Conservation (phyloP, 2,113 vertebrate species). For the Nyctibius bracteatus region DNA sequence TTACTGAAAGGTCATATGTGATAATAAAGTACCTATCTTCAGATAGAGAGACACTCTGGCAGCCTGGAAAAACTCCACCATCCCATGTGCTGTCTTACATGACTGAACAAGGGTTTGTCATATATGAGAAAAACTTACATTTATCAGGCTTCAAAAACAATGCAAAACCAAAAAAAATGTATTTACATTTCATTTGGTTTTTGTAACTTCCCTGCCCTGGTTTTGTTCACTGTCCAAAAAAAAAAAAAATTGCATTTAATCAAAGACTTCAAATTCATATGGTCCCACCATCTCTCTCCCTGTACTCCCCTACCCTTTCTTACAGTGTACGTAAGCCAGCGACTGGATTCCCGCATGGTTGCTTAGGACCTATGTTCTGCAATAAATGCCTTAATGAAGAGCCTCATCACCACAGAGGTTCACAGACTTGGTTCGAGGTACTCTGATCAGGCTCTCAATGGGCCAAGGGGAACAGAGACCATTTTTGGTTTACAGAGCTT, state of each 20-base stretch:
- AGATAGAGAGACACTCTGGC: neutral
- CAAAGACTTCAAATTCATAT: neutral
- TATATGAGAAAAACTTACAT: neutral
- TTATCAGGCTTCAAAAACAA: neutral
- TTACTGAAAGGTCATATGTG: neutral
- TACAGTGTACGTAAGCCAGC: neutral
- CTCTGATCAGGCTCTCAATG: neutral
- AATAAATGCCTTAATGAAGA: neutral
- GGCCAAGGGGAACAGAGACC: neutral
- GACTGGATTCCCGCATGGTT: neutral
- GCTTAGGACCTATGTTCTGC: neutral
- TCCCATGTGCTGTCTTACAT: neutral
- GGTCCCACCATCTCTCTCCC: neutral
- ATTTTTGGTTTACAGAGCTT: neutral
- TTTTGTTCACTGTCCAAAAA: neutral
- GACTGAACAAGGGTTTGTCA: neutral
- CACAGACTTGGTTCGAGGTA: neutral
- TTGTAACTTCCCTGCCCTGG: neutral
- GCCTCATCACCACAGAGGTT: neutral
- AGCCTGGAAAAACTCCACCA: neutral
- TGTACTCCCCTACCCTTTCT: neutral
- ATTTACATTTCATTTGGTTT: neutral
- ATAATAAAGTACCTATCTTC: neutral
- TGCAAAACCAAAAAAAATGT: neutral
- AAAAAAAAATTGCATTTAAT: neutral